These are phyloP conservation scores for Aporophyla lueneburgensis DNA, from an alignment of 2,888 invertebrate genomes.

Conservation along the genomic window DNA sequence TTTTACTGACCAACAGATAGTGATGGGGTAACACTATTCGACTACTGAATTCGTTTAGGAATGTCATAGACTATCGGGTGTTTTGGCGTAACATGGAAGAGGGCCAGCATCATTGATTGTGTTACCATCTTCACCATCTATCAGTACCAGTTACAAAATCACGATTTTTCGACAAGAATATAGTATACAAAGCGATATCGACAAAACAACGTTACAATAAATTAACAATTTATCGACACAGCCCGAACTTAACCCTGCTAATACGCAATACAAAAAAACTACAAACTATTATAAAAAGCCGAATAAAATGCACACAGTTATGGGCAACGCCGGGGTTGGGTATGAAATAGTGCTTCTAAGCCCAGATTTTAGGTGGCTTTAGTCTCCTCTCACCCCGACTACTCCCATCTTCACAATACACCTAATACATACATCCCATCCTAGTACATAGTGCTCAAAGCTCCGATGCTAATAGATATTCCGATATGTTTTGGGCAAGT, in stretches of 20 bases:
- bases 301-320: conserved; percentile 63
- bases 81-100: background rate
- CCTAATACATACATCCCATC: conserved; percentile 33
- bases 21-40: background rate
- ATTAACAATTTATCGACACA: conserved; percentile 70
- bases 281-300: conserved; percentile 62
- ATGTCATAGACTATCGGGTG: no score
- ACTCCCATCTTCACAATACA: conserved; percentile 28
- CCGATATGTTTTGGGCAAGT: conserved; percentile 43
- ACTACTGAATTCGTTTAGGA: background rate
- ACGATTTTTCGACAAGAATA: conserved; percentile 55
- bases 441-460: conserved; percentile 37
- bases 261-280: conserved; percentile 59
- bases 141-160: conserved; percentile 50
- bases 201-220: conserved; percentile 57
- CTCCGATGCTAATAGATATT: conserved; percentile 53
- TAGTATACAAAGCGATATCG: conserved; percentile 51
- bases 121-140: background rate
- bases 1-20: conserved; percentile 7
- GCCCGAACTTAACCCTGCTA: conserved; percentile 65
- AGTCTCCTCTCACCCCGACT: background rate
- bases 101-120: background rate
- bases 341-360: background rate
- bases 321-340: conserved; percentile 12
- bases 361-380: conserved; percentile 10